These are phyloP conservation scores for Lochmaea capreae DNA, from an alignment of 2,888 invertebrate species.

Conservation along the genomic window DNA sequence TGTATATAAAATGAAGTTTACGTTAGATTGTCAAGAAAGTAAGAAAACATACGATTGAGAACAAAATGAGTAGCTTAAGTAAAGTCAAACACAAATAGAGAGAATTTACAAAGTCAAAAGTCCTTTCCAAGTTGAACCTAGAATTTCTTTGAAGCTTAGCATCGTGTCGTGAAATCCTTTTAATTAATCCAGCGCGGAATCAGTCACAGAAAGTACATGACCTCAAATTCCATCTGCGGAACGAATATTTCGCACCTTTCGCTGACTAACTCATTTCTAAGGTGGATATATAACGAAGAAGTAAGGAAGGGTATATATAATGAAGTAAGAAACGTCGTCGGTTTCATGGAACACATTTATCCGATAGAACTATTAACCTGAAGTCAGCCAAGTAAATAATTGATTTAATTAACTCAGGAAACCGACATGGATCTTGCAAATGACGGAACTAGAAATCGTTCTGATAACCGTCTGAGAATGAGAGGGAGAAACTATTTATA, in stretches of 20 bases:
- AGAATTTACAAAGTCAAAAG: background rate
- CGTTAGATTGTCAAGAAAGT: too few relatives aligned
- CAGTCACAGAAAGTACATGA: slow-evolving; percentile 14
- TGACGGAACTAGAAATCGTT: slow-evolving; percentile 28
- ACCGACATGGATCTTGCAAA: slow-evolving; percentile 28
- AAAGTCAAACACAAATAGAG: slow-evolving; percentile 6
- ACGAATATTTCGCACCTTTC: slow-evolving; percentile 21
- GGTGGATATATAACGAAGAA: slow-evolving; percentile 8
- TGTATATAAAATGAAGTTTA: too few relatives aligned
- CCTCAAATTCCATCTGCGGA: slow-evolving; percentile 25
- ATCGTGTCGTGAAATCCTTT: slow-evolving; percentile 8
- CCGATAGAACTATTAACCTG: slow-evolving; percentile 37
- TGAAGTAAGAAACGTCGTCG: slow-evolving; percentile 34
- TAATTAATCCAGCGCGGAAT: slow-evolving; percentile 19
- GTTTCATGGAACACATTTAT: slow-evolving; percentile 29
- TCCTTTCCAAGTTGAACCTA: background rate
- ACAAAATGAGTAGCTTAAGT: background rate
- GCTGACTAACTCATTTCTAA: slow-evolving; percentile 8
- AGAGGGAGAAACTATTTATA: slow-evolving; percentile 25
- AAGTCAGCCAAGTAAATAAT: slow-evolving; percentile 38
- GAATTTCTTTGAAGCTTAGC: slow-evolving; percentile 15
- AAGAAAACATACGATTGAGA: background rate
- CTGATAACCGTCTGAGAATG: slow-evolving; percentile 7
- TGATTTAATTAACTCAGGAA: slow-evolving; percentile 38
- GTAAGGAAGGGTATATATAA: slow-evolving; percentile 15